Evolutionary conservation across 2,888 invertebrate genomes (phyloP).

Genomic region (Baronia brevicornis): DNA sequence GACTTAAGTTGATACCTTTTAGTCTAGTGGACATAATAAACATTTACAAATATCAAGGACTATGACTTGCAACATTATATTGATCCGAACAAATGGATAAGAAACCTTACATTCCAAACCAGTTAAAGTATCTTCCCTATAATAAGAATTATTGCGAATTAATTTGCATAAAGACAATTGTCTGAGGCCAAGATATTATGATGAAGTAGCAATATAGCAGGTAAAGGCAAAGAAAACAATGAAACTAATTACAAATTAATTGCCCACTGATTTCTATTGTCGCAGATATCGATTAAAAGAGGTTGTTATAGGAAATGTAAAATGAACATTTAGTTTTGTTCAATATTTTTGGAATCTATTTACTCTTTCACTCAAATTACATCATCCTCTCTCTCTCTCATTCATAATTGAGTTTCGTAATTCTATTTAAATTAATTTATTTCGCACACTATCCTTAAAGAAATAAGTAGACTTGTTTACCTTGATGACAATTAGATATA

Average conservation of each 20-base stretch:
- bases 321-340: too few species aligned
- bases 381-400: too few species aligned
- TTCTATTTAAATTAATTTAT: too few species aligned
- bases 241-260: slow-evolving; percentile 3
- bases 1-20: too few species aligned
- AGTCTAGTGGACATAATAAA: neutral
- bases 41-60: slow-evolving; percentile 11
- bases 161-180: slow-evolving; percentile 10
- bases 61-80: slow-evolving; percentile 5
- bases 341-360: too few species aligned
- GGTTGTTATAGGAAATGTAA: too few species aligned
- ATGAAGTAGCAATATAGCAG: slow-evolving; percentile 3
- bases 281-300: slow-evolving; percentile 7
- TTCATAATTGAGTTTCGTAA: too few species aligned
- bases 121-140: slow-evolving; percentile 11
- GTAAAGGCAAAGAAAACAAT: slow-evolving; percentile 1
- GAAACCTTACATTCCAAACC: neutral
- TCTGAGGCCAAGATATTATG: slow-evolving; percentile 2
- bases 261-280: slow-evolving; percentile 5
- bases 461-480: too few species aligned
- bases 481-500: too few species aligned
- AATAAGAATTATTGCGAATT: slow-evolving; percentile 12
- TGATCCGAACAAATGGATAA: slow-evolving; percentile 8
- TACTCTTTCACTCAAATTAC: too few species aligned
- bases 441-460: too few species aligned